A percentile compares a stretch with the other conserved stretches of the same genome.
These are phyloP conservation scores for Lacerta viridis DNA, from an alignment of 2,797 vertebrate genomes.

Conservation along the genomic window DNA sequence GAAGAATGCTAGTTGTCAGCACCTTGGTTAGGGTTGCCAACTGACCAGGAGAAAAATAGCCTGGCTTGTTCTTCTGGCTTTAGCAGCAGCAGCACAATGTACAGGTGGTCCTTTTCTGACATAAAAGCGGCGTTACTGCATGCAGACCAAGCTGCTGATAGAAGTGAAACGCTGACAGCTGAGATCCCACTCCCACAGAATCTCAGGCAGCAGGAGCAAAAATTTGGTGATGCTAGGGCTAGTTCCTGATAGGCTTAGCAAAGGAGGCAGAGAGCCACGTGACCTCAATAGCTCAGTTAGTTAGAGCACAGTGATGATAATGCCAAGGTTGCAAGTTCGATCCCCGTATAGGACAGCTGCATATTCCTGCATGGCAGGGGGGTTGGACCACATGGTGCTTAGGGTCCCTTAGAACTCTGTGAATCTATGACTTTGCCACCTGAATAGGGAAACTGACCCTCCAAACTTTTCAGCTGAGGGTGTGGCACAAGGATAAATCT, in stretches of 20 bases:
- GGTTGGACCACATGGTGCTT: no score
- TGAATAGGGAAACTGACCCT: neutral
- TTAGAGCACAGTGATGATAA: no score
- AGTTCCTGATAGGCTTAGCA: neutral
- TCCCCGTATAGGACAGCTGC: no score
- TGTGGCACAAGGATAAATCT: neutral
- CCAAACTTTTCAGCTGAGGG: neutral
- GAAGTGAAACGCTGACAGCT: neutral
- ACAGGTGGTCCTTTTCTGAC: neutral
- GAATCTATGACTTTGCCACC: neutral
- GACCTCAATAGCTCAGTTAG: neutral
- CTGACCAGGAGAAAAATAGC: neutral
- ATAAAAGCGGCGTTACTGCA: neutral
- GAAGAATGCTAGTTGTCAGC: neutral
- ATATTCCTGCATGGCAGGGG: no score
- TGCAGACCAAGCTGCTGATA: neutral
- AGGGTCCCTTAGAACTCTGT: no score
- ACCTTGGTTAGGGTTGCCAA: neutral
- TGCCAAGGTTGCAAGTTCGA: no score
- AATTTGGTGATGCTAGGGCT: neutral
- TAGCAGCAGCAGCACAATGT: no score
- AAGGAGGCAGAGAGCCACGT: neutral
- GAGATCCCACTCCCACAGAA: neutral
- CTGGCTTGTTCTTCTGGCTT: neutral
- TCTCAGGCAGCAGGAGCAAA: neutral